phyloP scores from a whole-genome alignment of 2,888 invertebrate species.

The Incurvaria masculella region DNA sequence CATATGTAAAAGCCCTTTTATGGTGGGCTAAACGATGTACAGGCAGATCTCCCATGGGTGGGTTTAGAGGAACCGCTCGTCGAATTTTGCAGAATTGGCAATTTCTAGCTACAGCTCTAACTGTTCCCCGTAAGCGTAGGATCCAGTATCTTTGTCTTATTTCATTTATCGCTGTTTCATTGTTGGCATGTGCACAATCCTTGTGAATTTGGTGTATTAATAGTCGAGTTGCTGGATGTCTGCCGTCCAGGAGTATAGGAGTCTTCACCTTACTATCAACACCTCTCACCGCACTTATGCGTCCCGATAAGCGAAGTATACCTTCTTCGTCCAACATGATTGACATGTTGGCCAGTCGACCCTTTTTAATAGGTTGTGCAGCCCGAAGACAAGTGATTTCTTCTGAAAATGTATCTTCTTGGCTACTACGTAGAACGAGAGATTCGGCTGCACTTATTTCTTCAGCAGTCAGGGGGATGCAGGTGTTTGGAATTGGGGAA shows the following conservation, averaged over 20 bases:
- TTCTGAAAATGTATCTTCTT: not conserved
- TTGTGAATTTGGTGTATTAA: not conserved
- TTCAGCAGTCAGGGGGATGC: not conserved
- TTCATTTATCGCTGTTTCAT: conserved; percentile 7
- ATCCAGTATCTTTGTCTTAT: conserved; percentile 7
- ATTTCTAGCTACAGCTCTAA: not conserved
- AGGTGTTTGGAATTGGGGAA: too few species aligned
- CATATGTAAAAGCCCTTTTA: conserved; percentile 8
- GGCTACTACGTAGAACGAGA: not conserved
- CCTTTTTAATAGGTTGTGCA: not conserved
- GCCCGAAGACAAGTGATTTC: not conserved
- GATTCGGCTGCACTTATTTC: not conserved
- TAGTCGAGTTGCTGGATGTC: conserved; percentile 2
- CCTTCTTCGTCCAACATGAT: conserved; percentile 1
- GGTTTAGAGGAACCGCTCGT: not conserved
- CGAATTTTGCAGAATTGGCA: conserved; percentile 1
- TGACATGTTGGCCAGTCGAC: not conserved
- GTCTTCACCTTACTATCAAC: not conserved
- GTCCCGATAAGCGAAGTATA: not conserved
- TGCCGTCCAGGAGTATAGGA: conserved; percentile 2
- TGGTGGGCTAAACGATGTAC: conserved; percentile 5
- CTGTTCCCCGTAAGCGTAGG: conserved; percentile 2
- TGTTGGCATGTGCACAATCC: conserved; percentile 3
- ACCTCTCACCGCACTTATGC: not conserved
- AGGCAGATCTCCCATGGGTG: conserved; percentile 10